Conservation (phyloP, 2,888 invertebrate genomes). For the Stenotaenia linearis region DNA sequence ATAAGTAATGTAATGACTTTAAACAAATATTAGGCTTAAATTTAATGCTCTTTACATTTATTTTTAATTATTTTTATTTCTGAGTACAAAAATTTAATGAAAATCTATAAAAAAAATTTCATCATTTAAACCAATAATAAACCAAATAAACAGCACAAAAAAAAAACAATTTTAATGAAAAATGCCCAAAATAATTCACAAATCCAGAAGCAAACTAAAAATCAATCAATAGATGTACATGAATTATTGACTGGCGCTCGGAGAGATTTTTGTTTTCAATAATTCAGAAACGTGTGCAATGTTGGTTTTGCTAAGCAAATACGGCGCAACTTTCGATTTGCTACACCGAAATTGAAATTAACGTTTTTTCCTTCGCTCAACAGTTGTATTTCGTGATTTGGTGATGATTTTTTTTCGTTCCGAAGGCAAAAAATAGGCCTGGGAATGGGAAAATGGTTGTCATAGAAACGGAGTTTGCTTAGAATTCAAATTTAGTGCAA, state of each 20-base stretch:
- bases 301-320: no score
- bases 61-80: neutral
- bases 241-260: neutral
- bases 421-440: neutral
- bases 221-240: neutral
- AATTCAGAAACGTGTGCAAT: no score
- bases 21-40: neutral
- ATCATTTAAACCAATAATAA: no score
- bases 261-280: neutral
- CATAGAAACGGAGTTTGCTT: neutral
- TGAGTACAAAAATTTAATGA: no score
- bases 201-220: no score
- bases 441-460: neutral
- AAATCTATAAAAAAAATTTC: no score
- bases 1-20: neutral
- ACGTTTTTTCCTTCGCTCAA: no score
- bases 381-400: neutral
- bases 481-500: neutral
- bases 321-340: no score
- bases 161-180: neutral
- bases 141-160: no score
- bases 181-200: neutral
- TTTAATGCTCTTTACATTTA: neutral
- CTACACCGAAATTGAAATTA: no score
- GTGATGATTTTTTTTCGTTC: neutral